Conservation (phyloP, 2,797 vertebrate species). For the Diglossa cyanea region DNA sequence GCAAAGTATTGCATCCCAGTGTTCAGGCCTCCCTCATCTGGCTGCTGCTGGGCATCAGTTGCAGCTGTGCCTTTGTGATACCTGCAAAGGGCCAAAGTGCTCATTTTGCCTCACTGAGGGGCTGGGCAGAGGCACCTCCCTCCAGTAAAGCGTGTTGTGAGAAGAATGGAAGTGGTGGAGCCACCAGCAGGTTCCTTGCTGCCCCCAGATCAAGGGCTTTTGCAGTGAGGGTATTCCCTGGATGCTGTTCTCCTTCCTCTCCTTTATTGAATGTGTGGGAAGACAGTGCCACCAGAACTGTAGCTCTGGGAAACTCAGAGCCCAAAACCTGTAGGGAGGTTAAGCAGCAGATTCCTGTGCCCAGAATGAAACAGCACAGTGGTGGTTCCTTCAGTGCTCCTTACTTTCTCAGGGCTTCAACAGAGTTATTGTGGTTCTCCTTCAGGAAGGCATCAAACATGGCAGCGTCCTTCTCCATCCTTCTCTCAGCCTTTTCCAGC, state of each 20-base stretch:
- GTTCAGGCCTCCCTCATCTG: background rate
- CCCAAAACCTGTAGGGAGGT: background rate
- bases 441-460: constrained; percentile 85
- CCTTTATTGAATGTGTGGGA: background rate
- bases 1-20: background rate
- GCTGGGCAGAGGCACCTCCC: background rate
- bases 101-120: background rate
- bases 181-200: background rate
- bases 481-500: constrained; percentile 77
- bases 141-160: background rate
- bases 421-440: constrained; percentile 82
- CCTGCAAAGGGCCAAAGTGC: background rate
- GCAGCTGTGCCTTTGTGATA: background rate
- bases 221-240: background rate
- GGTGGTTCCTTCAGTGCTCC: background rate
- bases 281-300: background rate
- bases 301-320: background rate
- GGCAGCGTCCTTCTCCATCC: constrained; percentile 79
- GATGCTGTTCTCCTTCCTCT: background rate
- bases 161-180: background rate
- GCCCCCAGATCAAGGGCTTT: background rate
- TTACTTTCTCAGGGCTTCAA: constrained; percentile 86
- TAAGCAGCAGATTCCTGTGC: background rate
- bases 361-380: background rate
- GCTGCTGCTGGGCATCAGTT: background rate